phyloP scores from a whole-genome alignment of 2,797 vertebrate species.

The Hafferia zeledoni region DNA sequence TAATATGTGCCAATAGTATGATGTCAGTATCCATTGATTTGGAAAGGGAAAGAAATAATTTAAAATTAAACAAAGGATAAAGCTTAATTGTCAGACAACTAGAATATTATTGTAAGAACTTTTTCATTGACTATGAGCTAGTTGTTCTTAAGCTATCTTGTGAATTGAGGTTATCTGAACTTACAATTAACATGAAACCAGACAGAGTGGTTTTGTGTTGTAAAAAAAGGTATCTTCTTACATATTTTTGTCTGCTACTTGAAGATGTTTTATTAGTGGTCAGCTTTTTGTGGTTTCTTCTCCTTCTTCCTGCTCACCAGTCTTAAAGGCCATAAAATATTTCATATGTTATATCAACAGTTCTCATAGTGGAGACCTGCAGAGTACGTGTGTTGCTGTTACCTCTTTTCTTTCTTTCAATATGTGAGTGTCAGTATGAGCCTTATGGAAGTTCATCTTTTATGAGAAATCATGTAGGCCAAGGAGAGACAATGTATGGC shows the following conservation, averaged over 20 bases:
- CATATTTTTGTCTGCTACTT: neutral
- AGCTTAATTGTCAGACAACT: neutral
- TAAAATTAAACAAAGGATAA: neutral
- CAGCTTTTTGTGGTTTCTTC: neutral
- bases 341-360: neutral
- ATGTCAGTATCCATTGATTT: neutral
- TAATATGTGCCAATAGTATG: neutral
- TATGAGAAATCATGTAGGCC: neutral
- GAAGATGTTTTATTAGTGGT: neutral
- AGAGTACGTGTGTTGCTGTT: neutral
- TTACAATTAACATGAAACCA: neutral
- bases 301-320: neutral
- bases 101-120: neutral
- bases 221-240: neutral
- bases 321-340: neutral
- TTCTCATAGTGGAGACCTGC: neutral
- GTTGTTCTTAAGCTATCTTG: neutral
- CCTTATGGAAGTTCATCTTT: neutral
- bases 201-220: neutral
- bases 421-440: neutral
- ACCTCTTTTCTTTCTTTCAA: neutral
- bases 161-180: neutral
- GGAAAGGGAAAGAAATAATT: neutral
- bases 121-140: neutral
- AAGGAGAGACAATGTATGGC: accelerated